phyloP scores from a whole-genome alignment of 2,113 vertebrate species.

The Scomber japonicus region DNA sequence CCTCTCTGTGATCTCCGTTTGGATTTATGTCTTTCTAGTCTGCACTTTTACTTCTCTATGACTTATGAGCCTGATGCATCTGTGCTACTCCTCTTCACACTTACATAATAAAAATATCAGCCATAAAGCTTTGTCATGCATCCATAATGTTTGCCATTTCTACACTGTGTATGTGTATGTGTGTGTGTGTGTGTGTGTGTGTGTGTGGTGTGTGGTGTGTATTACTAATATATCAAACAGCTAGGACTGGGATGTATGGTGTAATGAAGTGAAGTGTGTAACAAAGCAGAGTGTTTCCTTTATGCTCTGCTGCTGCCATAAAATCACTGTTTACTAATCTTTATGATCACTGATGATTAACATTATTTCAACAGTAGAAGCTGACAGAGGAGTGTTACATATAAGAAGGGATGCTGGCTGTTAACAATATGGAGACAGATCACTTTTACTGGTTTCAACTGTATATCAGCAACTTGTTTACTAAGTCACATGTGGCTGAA shows the following conservation, averaged over 20 bases:
- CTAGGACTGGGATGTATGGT: constrained; percentile 37
- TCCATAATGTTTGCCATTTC: constrained; percentile 65
- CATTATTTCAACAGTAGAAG: constrained; percentile 3
- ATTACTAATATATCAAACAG: constrained; percentile 62
- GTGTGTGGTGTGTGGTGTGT: constrained; percentile 14
- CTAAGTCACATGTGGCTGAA: no score
- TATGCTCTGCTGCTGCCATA: constrained; percentile 36
- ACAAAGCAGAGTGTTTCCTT: constrained; percentile 44
- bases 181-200: constrained; percentile 30
- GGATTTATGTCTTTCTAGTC: constrained; percentile 35
- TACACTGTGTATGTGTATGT: not conserved
- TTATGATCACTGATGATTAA: constrained; percentile 30
- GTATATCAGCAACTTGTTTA: no score
- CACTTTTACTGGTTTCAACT: no score
- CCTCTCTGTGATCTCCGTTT: constrained; percentile 45
- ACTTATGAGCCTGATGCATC: constrained; percentile 49
- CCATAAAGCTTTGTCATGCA: constrained; percentile 61
- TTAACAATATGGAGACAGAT: no score
- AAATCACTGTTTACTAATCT: constrained; percentile 58
- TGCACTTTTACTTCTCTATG: not conserved
- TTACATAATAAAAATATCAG: constrained; percentile 57
- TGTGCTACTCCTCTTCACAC: constrained; percentile 46
- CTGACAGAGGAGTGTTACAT: not conserved
- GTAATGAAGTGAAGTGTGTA: constrained; percentile 51
- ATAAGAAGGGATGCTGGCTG: not conserved